A percentile compares a stretch with the other conserved stretches of the same genome.
Conservation (phyloP, 92 coral and sea anemone genomes). For the Porites evermanni region DNA sequence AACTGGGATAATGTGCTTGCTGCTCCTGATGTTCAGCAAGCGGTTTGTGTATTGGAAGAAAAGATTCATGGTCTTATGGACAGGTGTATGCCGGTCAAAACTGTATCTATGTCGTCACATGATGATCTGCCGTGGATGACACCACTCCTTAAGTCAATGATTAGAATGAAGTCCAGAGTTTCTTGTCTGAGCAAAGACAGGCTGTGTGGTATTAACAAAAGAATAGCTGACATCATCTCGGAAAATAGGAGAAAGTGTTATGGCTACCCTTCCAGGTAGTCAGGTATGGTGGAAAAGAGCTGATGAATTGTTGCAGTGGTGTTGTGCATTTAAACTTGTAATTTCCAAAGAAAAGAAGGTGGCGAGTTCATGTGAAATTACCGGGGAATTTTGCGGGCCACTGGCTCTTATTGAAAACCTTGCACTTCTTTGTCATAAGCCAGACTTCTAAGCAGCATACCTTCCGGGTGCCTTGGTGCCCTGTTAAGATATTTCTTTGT, state of each 20-base stretch:
- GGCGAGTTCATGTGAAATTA: too few relatives aligned
- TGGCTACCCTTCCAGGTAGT: conserved; percentile 23
- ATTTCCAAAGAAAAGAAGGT: too few relatives aligned
- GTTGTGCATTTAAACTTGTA: neutral
- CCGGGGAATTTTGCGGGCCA: too few relatives aligned
- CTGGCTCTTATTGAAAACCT: too few relatives aligned
- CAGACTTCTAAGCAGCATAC: too few relatives aligned
- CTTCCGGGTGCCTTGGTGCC: too few relatives aligned
- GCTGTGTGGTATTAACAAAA: conserved; percentile 17
- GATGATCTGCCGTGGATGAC: conserved; percentile 51
- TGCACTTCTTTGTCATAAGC: too few relatives aligned
- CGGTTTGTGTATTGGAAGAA: neutral
- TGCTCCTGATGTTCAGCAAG: neutral
- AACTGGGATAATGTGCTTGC: too few relatives aligned
- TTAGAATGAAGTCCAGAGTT: neutral
- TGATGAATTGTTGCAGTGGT: conserved; percentile 31
- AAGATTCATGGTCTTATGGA: conserved; percentile 34
- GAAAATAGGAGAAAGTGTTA: conserved; percentile 35
- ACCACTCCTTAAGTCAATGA: conserved; percentile 31
- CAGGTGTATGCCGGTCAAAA: conserved; percentile 55
- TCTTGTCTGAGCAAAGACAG: neutral
- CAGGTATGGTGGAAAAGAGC: conserved; percentile 23
- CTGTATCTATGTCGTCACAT: conserved; percentile 54
- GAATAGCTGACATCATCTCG: conserved; percentile 23
- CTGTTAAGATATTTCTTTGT: too few relatives aligned